phyloP scores from a whole-genome alignment of 2,888 invertebrate species.

The Oligia fasciuncula region DNA sequence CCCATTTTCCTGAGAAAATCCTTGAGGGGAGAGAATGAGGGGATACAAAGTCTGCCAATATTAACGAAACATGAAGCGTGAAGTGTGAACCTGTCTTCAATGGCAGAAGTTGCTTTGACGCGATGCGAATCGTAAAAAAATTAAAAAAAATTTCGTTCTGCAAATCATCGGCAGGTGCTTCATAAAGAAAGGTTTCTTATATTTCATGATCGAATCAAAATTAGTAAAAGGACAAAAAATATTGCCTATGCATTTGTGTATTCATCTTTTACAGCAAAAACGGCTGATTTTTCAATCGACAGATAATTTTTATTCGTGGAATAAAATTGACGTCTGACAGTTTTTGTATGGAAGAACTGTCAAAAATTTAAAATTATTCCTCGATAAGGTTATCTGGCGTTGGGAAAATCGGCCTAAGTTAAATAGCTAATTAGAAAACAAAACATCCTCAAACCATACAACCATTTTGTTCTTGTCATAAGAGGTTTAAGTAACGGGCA shows the following conservation, averaged over 20 bases:
- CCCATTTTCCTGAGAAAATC: neutral
- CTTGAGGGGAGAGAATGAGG: conserved; percentile 11
- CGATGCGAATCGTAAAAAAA: conserved; percentile 1
- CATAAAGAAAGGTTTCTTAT: neutral
- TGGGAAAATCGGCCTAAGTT: too few relatives aligned
- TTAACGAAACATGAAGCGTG: conserved; percentile 22
- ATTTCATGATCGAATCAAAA: conserved; percentile 4
- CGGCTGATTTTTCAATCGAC: too few relatives aligned
- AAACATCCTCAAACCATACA: neutral
- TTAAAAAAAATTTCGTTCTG: neutral
- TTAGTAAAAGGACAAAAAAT: neutral
- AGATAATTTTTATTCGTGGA: too few relatives aligned
- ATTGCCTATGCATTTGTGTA: neutral
- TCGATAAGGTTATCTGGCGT: too few relatives aligned
- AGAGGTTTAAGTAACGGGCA: conserved; percentile 43
- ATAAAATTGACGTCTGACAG: too few relatives aligned
- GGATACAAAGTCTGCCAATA: conserved; percentile 29
- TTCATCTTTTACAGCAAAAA: too few relatives aligned
- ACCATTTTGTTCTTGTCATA: conserved; percentile 39
- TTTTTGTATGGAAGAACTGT: too few relatives aligned
- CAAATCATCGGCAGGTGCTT: neutral
- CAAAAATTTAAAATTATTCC: too few relatives aligned
- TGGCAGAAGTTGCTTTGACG: conserved; percentile 4
- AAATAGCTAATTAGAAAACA: neutral
- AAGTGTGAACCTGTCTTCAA: conserved; percentile 37